Evolutionary conservation across 2,888 invertebrate species (phyloP), one percentile per base, ranked within the genome.

Genomic region (Pseudolycoriella hygida): DNA sequence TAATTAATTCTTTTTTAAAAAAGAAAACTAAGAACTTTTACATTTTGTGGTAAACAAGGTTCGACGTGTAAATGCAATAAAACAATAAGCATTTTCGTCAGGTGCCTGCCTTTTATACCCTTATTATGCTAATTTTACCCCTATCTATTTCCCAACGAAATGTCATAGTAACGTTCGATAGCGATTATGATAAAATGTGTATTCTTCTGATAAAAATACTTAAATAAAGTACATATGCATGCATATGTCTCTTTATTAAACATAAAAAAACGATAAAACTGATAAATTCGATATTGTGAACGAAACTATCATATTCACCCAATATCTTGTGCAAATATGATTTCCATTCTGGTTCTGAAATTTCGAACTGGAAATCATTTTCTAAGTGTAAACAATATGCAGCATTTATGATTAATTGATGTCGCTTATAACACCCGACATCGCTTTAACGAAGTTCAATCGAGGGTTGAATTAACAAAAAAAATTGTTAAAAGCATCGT

Each of bases 31-130:
- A 34, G 3, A 34, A 25, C 25, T 25, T 12, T 8, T 12, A 34
- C 5, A 12, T 34, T 34, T 14, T 34, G n/a, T 8, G 12, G 12
- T 34, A 12, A 34, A 4, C 5, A 34, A 4, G 34, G 5, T 14
- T 40, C 11, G 6, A 6, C 34, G 12, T 4, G 34, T 34, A 34
- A 34, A 14, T 34, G 34, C 34, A 34, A 14, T 12, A 12, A 42
- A 42, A 10, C 40, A 48, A 47, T 51, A 47, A 51, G 44, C 20
- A 39, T 42, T 46, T 48, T 46, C 12, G 30, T 40, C 51, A 51
- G 51, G 51, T 50, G 46, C 47, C 47, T 47, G 44, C 41, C 50
- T 48, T 50, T 49, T 51, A 51, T 51, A 50, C 51, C 51, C 50
- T 45, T 46, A 51, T 49, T 48, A 50, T 50, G 50, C 37, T 44